Percentiles rank a stretch among this genome's conserved stretches.
phyloP scores from a whole-genome alignment of 2,888 invertebrate genomes.

The Myopa tessellatipennis region DNA sequence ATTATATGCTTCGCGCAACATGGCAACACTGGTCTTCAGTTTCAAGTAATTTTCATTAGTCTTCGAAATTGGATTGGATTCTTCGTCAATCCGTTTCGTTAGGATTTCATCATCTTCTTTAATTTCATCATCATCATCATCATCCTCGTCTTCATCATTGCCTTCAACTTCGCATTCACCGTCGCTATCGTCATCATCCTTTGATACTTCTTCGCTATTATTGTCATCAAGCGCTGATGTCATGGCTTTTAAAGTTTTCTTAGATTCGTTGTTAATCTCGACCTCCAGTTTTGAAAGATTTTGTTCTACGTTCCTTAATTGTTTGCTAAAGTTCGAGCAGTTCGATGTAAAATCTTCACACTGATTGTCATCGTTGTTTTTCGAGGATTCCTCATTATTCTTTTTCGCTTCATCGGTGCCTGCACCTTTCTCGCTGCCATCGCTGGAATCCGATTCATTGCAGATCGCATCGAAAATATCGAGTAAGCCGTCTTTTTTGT shows the following conservation, averaged over 20 bases:
- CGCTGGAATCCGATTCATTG: slow-evolving; percentile 59
- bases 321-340: slow-evolving; percentile 45
- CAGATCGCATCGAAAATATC: slow-evolving; percentile 66
- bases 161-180: slow-evolving; percentile 38
- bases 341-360: slow-evolving; percentile 43
- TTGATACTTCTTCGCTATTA: slow-evolving; percentile 4
- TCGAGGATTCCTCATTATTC: slow-evolving; percentile 42
- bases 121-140: slow-evolving; percentile 37
- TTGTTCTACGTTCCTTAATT: slow-evolving; percentile 51
- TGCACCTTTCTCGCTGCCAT: slow-evolving; percentile 47
- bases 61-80: slow-evolving; percentile 36
- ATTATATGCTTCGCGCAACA: slow-evolving; percentile 52
- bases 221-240: slow-evolving; percentile 27
- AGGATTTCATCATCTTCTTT: slow-evolving; percentile 42
- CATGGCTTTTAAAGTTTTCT: slow-evolving; percentile 27
- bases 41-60: slow-evolving; percentile 49
- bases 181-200: slow-evolving; percentile 36
- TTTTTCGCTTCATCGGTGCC: slow-evolving; percentile 49
- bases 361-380: not conserved
- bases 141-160: slow-evolving; percentile 41
- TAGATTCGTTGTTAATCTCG: slow-evolving; percentile 48
- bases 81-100: slow-evolving; percentile 40
- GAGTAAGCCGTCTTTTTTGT: slow-evolving; percentile 61
- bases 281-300: slow-evolving; percentile 52
- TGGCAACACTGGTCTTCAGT: slow-evolving; percentile 50